phyloP scores from a whole-genome alignment of 2,113 vertebrate species.

The Struthidea cinerea region DNA sequence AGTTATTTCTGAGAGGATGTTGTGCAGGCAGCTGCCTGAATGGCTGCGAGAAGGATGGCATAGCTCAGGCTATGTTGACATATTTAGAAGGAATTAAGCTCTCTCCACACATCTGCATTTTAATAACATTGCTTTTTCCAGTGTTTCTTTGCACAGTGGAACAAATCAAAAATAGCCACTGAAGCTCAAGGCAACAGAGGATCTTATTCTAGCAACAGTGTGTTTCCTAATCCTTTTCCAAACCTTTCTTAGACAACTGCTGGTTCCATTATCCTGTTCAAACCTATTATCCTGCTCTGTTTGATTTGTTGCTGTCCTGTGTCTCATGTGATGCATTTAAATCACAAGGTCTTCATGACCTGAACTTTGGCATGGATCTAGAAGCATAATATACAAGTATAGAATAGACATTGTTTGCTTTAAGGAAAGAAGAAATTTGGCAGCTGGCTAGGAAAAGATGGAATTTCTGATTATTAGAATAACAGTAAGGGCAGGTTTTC shows the following conservation, averaged over 20 bases:
- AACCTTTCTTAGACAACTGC: background rate
- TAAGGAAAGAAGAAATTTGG: background rate
- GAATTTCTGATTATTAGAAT: background rate
- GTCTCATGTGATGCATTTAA: background rate
- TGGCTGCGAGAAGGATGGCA: background rate
- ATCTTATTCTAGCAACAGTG: background rate
- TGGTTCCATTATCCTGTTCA: background rate
- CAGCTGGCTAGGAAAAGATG: background rate
- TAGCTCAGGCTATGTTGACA: background rate
- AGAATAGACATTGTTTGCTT: background rate
- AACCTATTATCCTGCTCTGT: background rate
- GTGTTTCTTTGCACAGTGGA: background rate
- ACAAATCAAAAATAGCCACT: constrained; percentile 10
- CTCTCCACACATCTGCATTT: constrained; percentile 25
- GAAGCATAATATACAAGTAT: background rate
- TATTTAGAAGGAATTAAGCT: background rate
- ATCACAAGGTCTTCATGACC: background rate
- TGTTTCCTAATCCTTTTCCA: background rate
- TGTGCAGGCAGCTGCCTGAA: background rate
- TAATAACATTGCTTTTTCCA: background rate
- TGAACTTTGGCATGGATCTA: background rate
- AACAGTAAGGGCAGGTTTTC: background rate
- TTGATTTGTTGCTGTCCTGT: background rate
- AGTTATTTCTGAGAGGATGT: background rate
- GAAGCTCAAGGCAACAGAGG: background rate